Evolutionary conservation across 2,888 invertebrate species (phyloP).

Genomic region (Ochropacha duplaris): DNA sequence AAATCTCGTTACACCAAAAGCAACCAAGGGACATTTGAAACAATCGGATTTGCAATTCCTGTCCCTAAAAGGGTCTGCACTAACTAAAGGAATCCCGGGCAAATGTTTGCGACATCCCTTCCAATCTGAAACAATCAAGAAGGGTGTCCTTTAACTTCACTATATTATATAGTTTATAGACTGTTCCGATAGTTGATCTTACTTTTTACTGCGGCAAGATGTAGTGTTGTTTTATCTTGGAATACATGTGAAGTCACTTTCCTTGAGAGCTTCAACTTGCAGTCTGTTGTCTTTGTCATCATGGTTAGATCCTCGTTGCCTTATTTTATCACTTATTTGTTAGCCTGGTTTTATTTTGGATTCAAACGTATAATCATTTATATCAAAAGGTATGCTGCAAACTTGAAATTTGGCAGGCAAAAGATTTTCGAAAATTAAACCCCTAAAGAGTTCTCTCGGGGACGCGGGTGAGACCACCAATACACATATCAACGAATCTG

Average conservation of each 20-base stretch:
- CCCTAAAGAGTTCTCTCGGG: too few species aligned
- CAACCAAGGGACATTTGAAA: slow-evolving; percentile 38
- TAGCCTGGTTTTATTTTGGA: too few species aligned
- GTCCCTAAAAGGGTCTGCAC: slow-evolving; percentile 42
- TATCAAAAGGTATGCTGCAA: too few species aligned
- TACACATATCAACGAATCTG: neutral
- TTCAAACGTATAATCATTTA: too few species aligned
- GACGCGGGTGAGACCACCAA: too few species aligned
- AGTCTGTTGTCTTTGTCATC: neutral
- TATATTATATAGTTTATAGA: slow-evolving; percentile 1
- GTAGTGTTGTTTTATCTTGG: neutral
- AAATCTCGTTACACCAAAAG: slow-evolving; percentile 37
- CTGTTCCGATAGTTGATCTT: neutral
- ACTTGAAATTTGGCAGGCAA: too few species aligned
- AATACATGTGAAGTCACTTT: neutral
- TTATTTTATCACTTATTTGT: too few species aligned
- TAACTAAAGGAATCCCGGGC: slow-evolving; percentile 28
- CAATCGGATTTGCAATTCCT: slow-evolving; percentile 64
- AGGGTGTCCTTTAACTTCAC: slow-evolving; percentile 21
- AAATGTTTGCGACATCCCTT: slow-evolving; percentile 38
- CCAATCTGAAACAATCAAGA: slow-evolving; percentile 50
- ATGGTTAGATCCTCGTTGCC: neutral
- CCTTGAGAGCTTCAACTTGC: neutral
- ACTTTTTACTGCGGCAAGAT: slow-evolving; percentile 1
- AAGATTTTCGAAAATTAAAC: too few species aligned